Percentiles rank a stretch among this genome's conserved stretches.
Evolutionary conservation across 2,113 vertebrate genomes (phyloP).

Genomic region (Elgaria multicarinata): DNA sequence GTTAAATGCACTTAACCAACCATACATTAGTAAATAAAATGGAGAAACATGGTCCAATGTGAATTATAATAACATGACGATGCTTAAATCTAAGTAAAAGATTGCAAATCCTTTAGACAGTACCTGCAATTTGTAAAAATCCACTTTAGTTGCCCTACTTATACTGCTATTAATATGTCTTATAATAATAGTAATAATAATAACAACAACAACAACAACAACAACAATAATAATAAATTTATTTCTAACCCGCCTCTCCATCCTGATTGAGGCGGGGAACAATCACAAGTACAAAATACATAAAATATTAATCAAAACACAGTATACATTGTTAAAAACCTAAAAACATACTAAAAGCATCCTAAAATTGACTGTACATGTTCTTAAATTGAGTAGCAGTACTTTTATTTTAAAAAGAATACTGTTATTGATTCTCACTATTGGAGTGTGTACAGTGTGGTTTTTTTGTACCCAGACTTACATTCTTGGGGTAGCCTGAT

Average conservation of each 20-base stretch:
- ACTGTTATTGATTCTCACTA: not conserved
- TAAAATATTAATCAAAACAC: no score
- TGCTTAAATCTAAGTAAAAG: constrained; percentile 62
- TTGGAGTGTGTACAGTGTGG: no score
- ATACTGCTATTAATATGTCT: constrained; percentile 42
- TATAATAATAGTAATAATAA: no score
- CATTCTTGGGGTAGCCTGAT: no score
- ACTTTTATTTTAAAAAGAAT: not conserved
- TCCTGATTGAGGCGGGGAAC: no score
- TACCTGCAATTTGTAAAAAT: constrained; percentile 54
- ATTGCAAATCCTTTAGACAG: constrained; percentile 56
- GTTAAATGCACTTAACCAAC: constrained; percentile 53
- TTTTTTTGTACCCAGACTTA: not conserved
- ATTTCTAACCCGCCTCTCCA: no score
- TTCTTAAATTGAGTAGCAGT: not conserved
- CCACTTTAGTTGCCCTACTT: constrained; percentile 35
- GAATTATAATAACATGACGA: constrained; percentile 53
- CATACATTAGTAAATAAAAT: constrained; percentile 71
- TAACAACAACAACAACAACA: no score
- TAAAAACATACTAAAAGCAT: no score
- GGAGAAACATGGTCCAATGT: constrained; percentile 60
- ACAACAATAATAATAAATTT: no score
- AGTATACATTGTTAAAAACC: no score
- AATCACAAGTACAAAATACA: no score
- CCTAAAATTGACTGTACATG: constrained; percentile 35